Percentiles rank a stretch among this genome's conserved stretches.
Evolutionary conservation across 2,888 invertebrate species (phyloP).

Genomic region (Priocnemis perturbator): DNA sequence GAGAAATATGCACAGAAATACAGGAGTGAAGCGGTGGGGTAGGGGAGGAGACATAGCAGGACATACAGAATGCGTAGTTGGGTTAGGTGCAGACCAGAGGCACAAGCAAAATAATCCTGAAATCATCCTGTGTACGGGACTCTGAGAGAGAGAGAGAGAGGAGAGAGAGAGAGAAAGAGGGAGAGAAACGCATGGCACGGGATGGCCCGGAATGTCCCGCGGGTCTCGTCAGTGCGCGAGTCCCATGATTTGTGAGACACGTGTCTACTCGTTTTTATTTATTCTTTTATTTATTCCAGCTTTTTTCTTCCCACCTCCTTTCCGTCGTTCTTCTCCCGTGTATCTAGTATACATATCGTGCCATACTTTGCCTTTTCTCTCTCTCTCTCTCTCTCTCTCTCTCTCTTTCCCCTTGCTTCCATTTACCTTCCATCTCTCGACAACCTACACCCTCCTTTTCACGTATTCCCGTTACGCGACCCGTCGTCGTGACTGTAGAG

Average conservation of each 20-base stretch:
- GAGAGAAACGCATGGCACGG: constrained; percentile 20
- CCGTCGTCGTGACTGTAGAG: constrained; percentile 30
- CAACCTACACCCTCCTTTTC: constrained; percentile 8
- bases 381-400: constrained; percentile 1
- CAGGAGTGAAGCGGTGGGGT: constrained; percentile 23
- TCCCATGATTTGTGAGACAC: constrained; percentile 59
- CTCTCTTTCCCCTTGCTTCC: not conserved
- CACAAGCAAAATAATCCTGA: constrained; percentile 40
- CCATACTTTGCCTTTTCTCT: not conserved
- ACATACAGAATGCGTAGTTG: constrained; percentile 18
- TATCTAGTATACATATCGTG: not conserved
- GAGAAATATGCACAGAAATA: constrained; percentile 18
- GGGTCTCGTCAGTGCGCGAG: constrained; percentile 51
- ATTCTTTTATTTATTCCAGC: constrained; percentile 48
- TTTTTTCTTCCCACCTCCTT: constrained; percentile 9
- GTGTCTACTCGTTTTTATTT: constrained; percentile 55
- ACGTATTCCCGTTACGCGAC: constrained; percentile 19
- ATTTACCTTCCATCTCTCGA: constrained; percentile 1
- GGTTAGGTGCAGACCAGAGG: constrained; percentile 27
- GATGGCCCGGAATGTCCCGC: constrained; percentile 27
- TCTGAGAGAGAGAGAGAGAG: not conserved
- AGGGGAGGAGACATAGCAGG: constrained; percentile 25
- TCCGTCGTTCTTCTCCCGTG: not conserved
- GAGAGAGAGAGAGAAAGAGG: not conserved
- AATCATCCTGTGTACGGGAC: constrained; percentile 23